Evolutionary conservation across 2,888 invertebrate genomes (phyloP), one percentile per base, ranked within the genome.

Genomic region (Pseudanteris insignis): DNA sequence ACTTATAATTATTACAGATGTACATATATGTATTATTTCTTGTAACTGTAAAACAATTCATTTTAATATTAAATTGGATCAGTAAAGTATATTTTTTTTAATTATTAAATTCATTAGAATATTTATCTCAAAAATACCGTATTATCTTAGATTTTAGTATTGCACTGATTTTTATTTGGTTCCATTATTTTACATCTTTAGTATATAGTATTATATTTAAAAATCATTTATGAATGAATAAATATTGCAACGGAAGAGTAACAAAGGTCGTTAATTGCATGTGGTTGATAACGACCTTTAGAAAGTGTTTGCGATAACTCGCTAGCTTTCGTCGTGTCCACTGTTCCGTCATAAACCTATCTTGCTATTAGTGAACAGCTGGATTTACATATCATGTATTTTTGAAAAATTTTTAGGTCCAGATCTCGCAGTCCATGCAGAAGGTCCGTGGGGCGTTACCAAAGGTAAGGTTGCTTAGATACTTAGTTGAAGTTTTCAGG

Each of bases 381-480:
- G 66, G 66, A 66, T 66, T 69, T 63, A 72, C 60, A 48, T 67
- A 60, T 63, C 63, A 65, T 70, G 57, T 67, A 64, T 74, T 61
- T 61, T 70, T 70, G 64, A 70, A 57, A 71, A 69, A 69, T 68
- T 75, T 73, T 46, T 75, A 77, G 76, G 67, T 76, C 77, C 67
- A 69, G 72, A 66, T 78, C 76, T 26, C 70, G 69, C 43, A 76
- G 73, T 64, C 73, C 72, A 2, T 68, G 65, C 41, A 75, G 66
- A 66, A 75, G 67, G 63, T 73, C 72, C 29, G 34, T 73, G 62
- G 69, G 70, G 66, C 72, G 67, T 59, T 68, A 65, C 57, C 70
- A 71, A 53, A 78, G 75, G 76, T 76, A 76, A 75, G 70, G 51
- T 15, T 37, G 0, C 8, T 3, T 51, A 53, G 30, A 11, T 34